phyloP scores from a whole-genome alignment of 2,797 vertebrate species.

The Harpagifer antarcticus region DNA sequence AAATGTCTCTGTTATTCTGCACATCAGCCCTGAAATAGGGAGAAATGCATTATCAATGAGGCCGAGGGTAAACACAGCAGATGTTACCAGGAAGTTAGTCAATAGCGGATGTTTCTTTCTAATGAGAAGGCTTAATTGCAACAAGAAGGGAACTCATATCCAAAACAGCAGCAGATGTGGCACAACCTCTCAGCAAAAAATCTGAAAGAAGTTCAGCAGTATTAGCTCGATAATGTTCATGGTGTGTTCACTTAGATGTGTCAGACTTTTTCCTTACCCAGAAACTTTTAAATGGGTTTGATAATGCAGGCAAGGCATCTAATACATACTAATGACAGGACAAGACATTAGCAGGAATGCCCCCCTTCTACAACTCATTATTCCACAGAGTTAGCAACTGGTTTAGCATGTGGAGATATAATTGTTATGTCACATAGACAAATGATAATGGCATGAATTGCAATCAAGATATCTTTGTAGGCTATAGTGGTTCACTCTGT shows the following conservation, averaged over 20 bases:
- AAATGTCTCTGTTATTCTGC: constrained; percentile 59
- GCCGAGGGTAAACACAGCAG: constrained; percentile 73
- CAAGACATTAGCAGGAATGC: constrained; percentile 69
- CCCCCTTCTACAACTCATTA: constrained; percentile 67
- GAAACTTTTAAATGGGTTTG: constrained; percentile 74
- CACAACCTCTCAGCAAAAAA: constrained; percentile 15
- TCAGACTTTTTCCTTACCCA: constrained; percentile 46
- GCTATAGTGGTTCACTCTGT: constrained; percentile 36
- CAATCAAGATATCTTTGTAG: constrained; percentile 69
- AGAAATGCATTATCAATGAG: constrained; percentile 76
- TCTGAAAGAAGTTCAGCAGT: constrained; percentile 26
- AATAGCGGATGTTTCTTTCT: constrained; percentile 70
- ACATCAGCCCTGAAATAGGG: constrained; percentile 62
- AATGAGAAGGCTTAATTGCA: constrained; percentile 80
- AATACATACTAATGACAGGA: constrained; percentile 79
- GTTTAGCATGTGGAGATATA: constrained; percentile 65
- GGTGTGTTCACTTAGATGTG: constrained; percentile 38
- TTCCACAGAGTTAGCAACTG: constrained; percentile 62
- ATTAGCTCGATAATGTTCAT: constrained; percentile 45
- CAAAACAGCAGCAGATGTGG: constrained; percentile 66
- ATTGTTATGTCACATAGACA: constrained; percentile 67
- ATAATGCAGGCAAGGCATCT: constrained; percentile 70
- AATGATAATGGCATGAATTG: constrained; percentile 70
- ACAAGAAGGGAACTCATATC: constrained; percentile 53
- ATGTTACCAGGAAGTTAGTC: constrained; percentile 74